Evolutionary conservation across 2,797 vertebrate species (phyloP), one percentile per base, ranked within the genome.

Genomic region (Halcyon badia): DNA sequence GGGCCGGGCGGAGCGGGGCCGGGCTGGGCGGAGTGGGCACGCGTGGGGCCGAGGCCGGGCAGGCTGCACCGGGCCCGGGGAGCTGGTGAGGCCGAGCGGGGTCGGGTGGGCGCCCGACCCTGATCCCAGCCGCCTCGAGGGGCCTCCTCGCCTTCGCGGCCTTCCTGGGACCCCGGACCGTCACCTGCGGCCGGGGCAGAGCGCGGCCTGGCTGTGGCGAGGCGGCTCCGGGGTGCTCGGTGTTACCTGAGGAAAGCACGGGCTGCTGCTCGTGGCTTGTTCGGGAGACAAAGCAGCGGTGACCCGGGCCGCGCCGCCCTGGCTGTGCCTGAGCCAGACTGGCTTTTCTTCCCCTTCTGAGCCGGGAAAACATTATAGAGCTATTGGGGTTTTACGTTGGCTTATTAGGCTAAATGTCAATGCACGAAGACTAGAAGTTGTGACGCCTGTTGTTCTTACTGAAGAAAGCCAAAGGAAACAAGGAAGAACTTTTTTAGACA

Each of bases 361-460:
- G 39, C 3, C 2, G 31, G 24, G 35, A 16, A 56, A 25, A 5
- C 16, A 2, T 2, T 2, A 2, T 4, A 14, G 25, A 37, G 21
- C n/a, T 37, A 1, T 3, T 12, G 18, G 30, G 2, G 1, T 3
- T 12, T 33, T 33, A 7, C 14, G 3, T 30, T 16, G 20, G 2
- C 17, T 52, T 18, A 0, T 4, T 21, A 16, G 31, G 39, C n/a
- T 73, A 1, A 20, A 5, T 10, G 14, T 31, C 33, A 20, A 13
- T 2, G 14, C 3, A 0, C 37, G 52, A 25, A 48, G 57, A 10
- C 30, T 21, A 1, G 21, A 10, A 10, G 11, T 24, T 54, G 16
- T 77, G 49, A 39, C 14, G 61, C 51, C 22, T 37, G 14, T 15
- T 71, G 35, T 75, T 66, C 48, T 33, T 44, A 6, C n/a, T 12